Base-by-base conservation (phyloP, 2,113 vertebrate species). In the Oryzias curvinotus region DNA sequence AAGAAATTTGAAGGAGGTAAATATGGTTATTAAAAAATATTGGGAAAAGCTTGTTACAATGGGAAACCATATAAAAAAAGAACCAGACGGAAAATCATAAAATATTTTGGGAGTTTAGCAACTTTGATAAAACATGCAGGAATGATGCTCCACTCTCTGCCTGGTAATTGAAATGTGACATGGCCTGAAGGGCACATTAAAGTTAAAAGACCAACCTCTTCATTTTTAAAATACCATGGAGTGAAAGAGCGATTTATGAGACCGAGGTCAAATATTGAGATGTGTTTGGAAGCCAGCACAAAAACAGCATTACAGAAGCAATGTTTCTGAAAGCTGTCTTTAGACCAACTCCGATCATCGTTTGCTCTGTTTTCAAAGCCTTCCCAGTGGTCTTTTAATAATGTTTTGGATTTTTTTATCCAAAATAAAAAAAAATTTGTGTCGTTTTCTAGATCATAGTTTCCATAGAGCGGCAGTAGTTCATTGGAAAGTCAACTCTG, bases 221-320 rank as follows among this genome's bases (percentile, higher is more conserved):
- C 57, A 62, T 73, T 13, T 86, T 77, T 73, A 62, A 82, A 86
- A 86, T 80, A 79, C 65, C 78, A 75, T 21, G 15, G 49, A 62
- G 12, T 15, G 50, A 8, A 62, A 13, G 26, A 70, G 44, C 25
- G 60, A 81, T 74, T 75, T 64, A 62, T 77, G 62, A 28, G 54
- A 64, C 2, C 5, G 14, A 47, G 15, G 16, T 17, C n/a, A 8
- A 47, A 47, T 47, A 47, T 36, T 36, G 36, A 36, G 36, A 12
- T 12, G 36, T 36, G 36, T 36, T 36, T 36, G 7, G 30, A 36
- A 36, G 30, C 7, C 30, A 8, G 30, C 30, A 36, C 36, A 36
- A 30, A 17, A 42, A 47, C 53, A 61, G 6, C 45, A 46, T 46
- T 26, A 42, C 60, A 62, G 18, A 14, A 14, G 19, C 19, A 14